These are phyloP conservation scores for Manis pentadactyla DNA, from an alignment of 2,797 vertebrate genomes.

Conservation along the genomic window DNA sequence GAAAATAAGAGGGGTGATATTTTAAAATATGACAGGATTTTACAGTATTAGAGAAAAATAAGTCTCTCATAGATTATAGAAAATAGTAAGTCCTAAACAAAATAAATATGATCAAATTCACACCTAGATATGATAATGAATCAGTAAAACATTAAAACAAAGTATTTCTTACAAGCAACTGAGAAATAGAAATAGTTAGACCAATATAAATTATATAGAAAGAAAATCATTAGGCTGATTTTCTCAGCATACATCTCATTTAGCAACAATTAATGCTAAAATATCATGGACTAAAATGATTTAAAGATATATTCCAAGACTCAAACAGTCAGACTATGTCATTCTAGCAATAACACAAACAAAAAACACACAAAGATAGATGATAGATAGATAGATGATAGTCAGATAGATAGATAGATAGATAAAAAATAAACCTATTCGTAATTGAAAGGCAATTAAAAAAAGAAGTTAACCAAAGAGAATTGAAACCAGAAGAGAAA, in stretches of 20 bases:
- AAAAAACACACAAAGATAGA: not conserved
- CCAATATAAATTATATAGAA: not conserved
- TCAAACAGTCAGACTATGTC: not conserved
- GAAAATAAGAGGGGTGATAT: not conserved
- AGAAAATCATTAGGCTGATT: not conserved
- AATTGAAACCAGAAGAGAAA: not conserved
- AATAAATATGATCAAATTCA: not conserved
- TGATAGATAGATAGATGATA: not conserved
- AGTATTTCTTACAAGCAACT: not conserved
- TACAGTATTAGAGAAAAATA: not conserved
- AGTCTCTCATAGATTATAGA: not conserved
- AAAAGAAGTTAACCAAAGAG: not conserved
- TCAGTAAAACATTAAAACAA: not conserved
- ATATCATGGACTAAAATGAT: not conserved
- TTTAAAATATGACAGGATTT: not conserved
- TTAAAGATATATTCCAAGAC: not conserved
- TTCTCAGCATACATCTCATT: not conserved
- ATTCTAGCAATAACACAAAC: not conserved
- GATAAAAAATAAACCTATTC: not conserved
- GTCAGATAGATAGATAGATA: not conserved
- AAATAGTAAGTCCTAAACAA: not conserved
- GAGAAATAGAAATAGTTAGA: too few species aligned
- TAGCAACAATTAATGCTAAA: not conserved
- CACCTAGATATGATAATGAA: not conserved
- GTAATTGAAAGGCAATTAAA: conserved; percentile 10